These are phyloP conservation scores for Calephelis nemesis DNA, from an alignment of 1,140 invertebrate species.

Conservation along the genomic window DNA sequence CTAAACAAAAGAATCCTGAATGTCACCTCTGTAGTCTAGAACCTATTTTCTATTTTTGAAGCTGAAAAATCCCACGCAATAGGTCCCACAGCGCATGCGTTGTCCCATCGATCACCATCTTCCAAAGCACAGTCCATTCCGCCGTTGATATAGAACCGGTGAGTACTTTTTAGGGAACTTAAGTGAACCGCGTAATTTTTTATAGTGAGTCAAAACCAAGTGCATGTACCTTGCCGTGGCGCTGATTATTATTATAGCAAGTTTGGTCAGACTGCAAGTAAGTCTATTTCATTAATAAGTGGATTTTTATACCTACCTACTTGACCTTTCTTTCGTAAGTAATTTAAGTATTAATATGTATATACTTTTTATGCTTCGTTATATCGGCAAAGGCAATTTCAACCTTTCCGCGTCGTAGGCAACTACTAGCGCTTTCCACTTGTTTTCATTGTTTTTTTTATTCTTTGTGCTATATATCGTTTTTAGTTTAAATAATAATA, in stretches of 20 bases:
- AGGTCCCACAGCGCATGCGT: slow-evolving; percentile 48
- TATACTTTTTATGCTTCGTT: background rate
- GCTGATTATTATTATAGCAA: slow-evolving; percentile 70
- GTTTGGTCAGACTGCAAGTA: slow-evolving; percentile 70
- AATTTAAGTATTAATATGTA: background rate
- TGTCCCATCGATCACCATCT: slow-evolving; percentile 46
- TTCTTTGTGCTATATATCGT: too few species aligned
- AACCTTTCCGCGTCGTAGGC: background rate
- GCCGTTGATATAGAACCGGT: slow-evolving; percentile 50
- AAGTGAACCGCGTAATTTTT: slow-evolving; percentile 29
- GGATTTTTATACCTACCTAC: slow-evolving; percentile 33
- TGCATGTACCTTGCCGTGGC: slow-evolving; percentile 76
- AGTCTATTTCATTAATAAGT: slow-evolving; percentile 48
- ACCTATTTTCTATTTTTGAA: background rate
- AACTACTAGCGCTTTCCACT: background rate
- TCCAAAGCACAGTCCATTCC: slow-evolving; percentile 27
- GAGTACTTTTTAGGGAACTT: slow-evolving; percentile 45
- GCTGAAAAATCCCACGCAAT: slow-evolving; percentile 37
- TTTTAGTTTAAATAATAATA: too few species aligned
- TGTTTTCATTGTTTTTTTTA: too few species aligned
- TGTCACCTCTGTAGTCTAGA: too few species aligned
- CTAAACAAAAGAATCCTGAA: too few species aligned
- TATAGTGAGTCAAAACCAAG: slow-evolving; percentile 45
- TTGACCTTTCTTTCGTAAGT: slow-evolving; percentile 23
- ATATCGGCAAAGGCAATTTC: background rate